phyloP scores from a whole-genome alignment of 2,888 invertebrate genomes.

The Gryllus longicercus region DNA sequence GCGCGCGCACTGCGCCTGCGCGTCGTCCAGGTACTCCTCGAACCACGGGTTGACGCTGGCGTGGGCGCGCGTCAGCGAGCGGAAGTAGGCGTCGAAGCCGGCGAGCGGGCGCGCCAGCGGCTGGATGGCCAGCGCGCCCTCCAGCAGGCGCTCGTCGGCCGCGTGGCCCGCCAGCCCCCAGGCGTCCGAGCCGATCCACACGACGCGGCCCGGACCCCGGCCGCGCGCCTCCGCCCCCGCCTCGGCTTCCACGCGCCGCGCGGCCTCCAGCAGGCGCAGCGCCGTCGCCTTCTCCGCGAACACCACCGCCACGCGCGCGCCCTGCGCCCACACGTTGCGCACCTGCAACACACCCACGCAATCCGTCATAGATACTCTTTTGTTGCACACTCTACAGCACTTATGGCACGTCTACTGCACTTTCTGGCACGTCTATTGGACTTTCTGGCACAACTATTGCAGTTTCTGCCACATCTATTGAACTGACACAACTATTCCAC shows the following conservation, averaged over 20 bases:
- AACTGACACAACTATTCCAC: no score
- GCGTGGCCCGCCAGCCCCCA: conserved; percentile 46
- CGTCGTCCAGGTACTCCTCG: conserved; percentile 50
- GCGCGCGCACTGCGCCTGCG: not conserved
- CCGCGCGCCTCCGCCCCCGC: conserved; percentile 51
- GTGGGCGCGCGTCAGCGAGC: conserved; percentile 45
- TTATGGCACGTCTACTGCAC: no score
- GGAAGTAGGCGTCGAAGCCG: conserved; percentile 55
- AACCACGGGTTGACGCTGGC: conserved; percentile 52
- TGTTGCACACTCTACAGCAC: no score
- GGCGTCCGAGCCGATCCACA: conserved; percentile 56
- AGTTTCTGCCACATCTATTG: no score
- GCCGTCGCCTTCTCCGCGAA: conserved; percentile 52
- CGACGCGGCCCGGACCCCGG: conserved; percentile 45
- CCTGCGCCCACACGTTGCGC: conserved; percentile 20
- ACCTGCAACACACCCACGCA: not conserved
- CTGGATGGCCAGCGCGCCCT: conserved; percentile 54
- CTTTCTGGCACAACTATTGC: no score
- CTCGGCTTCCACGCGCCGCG: conserved; percentile 45
- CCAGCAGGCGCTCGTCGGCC: conserved; percentile 44
- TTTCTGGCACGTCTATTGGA: no score
- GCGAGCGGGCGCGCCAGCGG: conserved; percentile 49
- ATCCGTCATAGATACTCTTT: no score
- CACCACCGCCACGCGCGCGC: conserved; percentile 50
- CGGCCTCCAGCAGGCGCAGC: conserved; percentile 49